Percentiles rank a stretch among this genome's conserved stretches.
These are phyloP conservation scores for Pyxicephalus adspersus DNA, from an alignment of 2,113 vertebrate species.

Conservation along the genomic window DNA sequence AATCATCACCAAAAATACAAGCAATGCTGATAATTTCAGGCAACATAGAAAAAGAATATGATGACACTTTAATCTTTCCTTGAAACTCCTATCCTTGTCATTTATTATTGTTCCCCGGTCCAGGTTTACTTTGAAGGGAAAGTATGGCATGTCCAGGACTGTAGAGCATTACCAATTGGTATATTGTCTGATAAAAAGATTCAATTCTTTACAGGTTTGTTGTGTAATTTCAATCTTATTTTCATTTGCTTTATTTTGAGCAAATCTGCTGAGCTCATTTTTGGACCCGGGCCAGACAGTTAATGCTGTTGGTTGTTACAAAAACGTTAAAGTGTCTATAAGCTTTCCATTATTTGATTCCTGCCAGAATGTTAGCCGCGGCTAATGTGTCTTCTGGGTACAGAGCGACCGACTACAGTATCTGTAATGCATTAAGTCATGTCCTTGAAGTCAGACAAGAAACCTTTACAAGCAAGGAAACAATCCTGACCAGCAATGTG, in stretches of 20 bases:
- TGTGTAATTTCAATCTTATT: neutral
- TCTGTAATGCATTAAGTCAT: conserved; percentile 7
- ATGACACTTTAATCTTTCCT: no score
- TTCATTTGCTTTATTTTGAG: neutral
- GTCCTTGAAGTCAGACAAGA: neutral
- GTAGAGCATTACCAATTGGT: no score
- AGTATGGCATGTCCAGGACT: no score
- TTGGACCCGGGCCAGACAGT: neutral
- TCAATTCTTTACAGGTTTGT: no score
- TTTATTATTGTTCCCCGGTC: no score
- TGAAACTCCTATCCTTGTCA: no score
- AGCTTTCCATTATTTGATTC: neutral
- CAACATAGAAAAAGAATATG: no score
- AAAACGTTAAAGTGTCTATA: conserved; percentile 1
- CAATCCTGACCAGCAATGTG: no score
- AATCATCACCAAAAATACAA: no score
- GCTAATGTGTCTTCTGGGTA: conserved; percentile 1
- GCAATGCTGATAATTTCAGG: no score
- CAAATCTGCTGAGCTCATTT: neutral
- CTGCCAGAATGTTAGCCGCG: neutral
- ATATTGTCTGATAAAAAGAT: no score
- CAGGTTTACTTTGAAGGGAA: no score
- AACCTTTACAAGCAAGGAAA: neutral
- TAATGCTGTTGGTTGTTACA: conserved; percentile 14
- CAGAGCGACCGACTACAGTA: neutral